Evolutionary conservation across 2,797 vertebrate genomes (phyloP).

Genomic region (Dipus sagitta): DNA sequence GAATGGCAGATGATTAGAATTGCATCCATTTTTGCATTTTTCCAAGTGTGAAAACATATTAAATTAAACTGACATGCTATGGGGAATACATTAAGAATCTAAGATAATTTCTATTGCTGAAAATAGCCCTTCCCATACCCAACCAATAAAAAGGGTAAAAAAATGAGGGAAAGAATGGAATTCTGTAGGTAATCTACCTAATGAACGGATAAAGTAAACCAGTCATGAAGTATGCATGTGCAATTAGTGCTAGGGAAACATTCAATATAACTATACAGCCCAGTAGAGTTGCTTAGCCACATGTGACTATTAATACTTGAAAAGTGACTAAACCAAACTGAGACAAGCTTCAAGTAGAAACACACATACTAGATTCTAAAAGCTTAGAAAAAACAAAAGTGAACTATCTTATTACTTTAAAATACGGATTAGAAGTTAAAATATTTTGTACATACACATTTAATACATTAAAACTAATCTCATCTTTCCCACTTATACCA

Average conservation of each 20-base stretch:
- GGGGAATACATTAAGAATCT: constrained; percentile 19
- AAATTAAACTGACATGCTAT: constrained; percentile 40
- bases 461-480: constrained; percentile 50
- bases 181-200: neutral
- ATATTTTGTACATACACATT: neutral
- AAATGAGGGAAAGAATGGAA: neutral
- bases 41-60: neutral
- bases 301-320: neutral
- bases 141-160: constrained; percentile 4
- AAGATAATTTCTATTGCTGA: constrained; percentile 29
- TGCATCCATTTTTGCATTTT: constrained; percentile 15
- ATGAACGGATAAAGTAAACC: constrained; percentile 9
- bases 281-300: neutral
- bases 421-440: constrained; percentile 2
- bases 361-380: neutral
- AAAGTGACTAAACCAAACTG: constrained; percentile 16
- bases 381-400: neutral
- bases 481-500: neutral
- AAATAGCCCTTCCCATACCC: neutral
- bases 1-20: neutral
- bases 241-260: neutral
- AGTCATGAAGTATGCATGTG: neutral
- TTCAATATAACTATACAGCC: neutral
- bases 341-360: neutral
- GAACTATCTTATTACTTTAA: constrained; percentile 14